Conservation (phyloP, 1,140 invertebrate genomes). For the Camponotus pennsylvanicus region DNA sequence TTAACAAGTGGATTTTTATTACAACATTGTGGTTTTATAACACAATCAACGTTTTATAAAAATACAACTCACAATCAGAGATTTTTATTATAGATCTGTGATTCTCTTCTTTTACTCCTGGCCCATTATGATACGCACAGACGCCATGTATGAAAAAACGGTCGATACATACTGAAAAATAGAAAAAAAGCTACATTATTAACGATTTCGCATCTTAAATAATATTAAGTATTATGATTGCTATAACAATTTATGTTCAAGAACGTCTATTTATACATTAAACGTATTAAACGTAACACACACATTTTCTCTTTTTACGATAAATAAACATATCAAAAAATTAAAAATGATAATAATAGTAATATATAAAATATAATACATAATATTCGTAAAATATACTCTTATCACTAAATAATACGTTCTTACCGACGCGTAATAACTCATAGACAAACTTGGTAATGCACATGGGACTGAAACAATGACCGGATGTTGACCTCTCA, state of each 20-base stretch:
- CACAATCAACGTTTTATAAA: background rate
- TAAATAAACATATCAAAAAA: background rate
- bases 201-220: too few relatives aligned
- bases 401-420: too few relatives aligned
- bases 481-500: conserved; percentile 38
- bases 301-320: too few relatives aligned
- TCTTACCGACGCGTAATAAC: conserved; percentile 47
- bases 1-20: conserved; percentile 21
- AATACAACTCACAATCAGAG: background rate
- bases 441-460: conserved; percentile 44
- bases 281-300: too few relatives aligned
- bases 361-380: background rate
- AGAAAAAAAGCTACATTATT: too few relatives aligned
- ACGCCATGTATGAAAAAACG: conserved; percentile 48
- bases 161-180: conserved; percentile 47
- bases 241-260: background rate
- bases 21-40: background rate
- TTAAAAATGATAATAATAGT: background rate
- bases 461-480: conserved; percentile 22
- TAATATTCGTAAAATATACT: background rate
- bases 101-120: conserved; percentile 2
- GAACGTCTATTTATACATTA: too few relatives aligned
- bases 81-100: background rate
- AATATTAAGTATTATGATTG: too few relatives aligned
- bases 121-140: conserved; percentile 26